These are phyloP conservation scores for Trypoxylus dichotomus DNA, from an alignment of 1,140 invertebrate species.

Conservation along the genomic window DNA sequence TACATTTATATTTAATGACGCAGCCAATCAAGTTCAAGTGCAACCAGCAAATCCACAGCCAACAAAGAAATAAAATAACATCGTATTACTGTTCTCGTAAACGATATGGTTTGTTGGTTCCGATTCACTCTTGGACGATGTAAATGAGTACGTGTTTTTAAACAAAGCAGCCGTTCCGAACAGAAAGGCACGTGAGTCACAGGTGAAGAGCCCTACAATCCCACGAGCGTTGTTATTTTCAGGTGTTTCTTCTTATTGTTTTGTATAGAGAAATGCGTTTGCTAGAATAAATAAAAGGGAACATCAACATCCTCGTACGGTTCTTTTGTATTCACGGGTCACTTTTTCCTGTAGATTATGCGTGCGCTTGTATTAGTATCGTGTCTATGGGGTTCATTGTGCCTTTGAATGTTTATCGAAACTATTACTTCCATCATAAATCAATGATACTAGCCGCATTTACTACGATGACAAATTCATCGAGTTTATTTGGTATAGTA, in stretches of 20 bases:
- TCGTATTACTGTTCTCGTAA: not conserved
- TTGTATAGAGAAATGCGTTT: conserved; percentile 7
- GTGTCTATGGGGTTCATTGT: not conserved
- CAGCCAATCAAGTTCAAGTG: conserved; percentile 3
- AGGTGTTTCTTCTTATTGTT: conserved; percentile 19
- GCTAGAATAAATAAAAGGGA: not conserved
- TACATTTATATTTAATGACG: not conserved
- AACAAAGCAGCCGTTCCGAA: conserved; percentile 16
- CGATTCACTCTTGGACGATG: conserved; percentile 20
- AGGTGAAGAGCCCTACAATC: conserved; percentile 17
- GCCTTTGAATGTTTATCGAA: not conserved
- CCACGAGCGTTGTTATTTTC: conserved; percentile 3
- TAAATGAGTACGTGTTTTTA: conserved; percentile 1
- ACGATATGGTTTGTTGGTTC: conserved; percentile 8
- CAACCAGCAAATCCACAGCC: not conserved
- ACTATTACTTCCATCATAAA: not conserved
- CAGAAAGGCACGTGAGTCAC: not conserved
- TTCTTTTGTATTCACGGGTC: conserved; percentile 15
- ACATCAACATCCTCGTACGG: not conserved
- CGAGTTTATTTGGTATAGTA: not conserved
- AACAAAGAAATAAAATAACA: not conserved
- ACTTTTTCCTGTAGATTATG: conserved; percentile 21
- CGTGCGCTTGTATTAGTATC: not conserved
- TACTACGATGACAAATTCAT: not conserved
- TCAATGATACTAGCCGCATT: not conserved